A percentile compares a stretch with the other conserved stretches of the same genome.
phyloP scores from a whole-genome alignment of 2,888 invertebrate species.

The Nematopogon swammerdamellus region DNA sequence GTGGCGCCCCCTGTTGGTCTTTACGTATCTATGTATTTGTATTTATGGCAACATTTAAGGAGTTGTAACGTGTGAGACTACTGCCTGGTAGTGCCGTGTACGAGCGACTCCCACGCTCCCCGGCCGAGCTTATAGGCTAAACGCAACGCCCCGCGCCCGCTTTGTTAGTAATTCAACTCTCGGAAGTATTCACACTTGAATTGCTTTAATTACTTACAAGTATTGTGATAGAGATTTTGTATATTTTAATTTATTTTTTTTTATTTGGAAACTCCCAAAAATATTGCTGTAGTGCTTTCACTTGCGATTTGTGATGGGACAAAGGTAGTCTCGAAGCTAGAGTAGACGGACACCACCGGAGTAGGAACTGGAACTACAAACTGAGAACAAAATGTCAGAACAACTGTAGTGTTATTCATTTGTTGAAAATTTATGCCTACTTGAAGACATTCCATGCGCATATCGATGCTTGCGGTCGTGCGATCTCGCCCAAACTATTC shows the following conservation, averaged over 20 bases:
- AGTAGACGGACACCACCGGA: conserved; percentile 7
- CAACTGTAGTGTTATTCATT: not conserved
- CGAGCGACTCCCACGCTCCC: not conserved
- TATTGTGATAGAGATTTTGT: conserved; percentile 59
- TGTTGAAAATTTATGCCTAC: conserved; percentile 11
- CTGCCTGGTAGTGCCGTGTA: conserved; percentile 23
- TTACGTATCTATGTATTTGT: conserved; percentile 20
- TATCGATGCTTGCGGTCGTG: conserved; percentile 18
- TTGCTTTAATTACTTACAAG: conserved; percentile 58
- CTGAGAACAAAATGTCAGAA: not conserved
- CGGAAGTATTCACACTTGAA: conserved; percentile 54
- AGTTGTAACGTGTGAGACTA: conserved; percentile 28
- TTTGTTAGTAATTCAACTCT: conserved; percentile 45
- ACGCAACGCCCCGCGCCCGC: conserved; percentile 26
- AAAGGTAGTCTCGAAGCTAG: conserved; percentile 42
- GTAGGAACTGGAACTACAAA: not conserved
- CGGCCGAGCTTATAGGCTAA: conserved; percentile 14
- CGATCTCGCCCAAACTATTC: not conserved
- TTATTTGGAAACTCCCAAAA: conserved; percentile 47
- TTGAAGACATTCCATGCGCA: conserved; percentile 34
- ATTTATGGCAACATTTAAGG: conserved; percentile 25
- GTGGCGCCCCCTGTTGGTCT: conserved; percentile 31
- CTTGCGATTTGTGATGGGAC: conserved; percentile 37
- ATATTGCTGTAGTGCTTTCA: conserved; percentile 45
- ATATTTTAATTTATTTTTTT: conserved; percentile 57